Conservation (phyloP, 2,888 invertebrate species). For the Drosophila cognata region DNA sequence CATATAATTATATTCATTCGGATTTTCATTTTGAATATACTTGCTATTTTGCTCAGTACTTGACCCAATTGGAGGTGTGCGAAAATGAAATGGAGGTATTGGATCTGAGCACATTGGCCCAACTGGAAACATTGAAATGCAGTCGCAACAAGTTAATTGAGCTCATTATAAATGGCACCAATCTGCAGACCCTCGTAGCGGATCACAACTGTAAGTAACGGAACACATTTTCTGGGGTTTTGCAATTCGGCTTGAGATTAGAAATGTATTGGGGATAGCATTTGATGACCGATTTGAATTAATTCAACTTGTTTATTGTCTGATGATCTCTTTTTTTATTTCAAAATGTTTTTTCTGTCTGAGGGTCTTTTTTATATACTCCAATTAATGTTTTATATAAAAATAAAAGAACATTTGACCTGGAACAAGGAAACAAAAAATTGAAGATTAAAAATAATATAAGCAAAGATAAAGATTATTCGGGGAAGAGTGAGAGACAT, state of each 20-base stretch:
- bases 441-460: background rate
- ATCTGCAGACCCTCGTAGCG: conserved; percentile 91
- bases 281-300: background rate
- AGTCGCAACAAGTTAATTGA: conserved; percentile 91
- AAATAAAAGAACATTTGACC: background rate
- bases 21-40: background rate
- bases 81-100: conserved; percentile 93
- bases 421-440: background rate
- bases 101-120: conserved; percentile 92
- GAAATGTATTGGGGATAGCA: background rate
- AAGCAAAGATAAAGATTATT: background rate
- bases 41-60: conserved; percentile 87
- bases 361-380: background rate
- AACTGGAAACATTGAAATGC: conserved; percentile 91
- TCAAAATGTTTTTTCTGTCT: accelerated
- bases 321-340: background rate
- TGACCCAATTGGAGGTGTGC: conserved; percentile 93
- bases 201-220: conserved; percentile 87
- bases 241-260: background rate
- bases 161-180: conserved; percentile 91
- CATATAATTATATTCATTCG: background rate
- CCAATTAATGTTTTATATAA: background rate
- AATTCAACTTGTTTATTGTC: background rate
- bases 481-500: background rate
- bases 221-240: background rate